phyloP scores from a whole-genome alignment of 35 echinoderm and acorn worm genomes.

The Eucidaris tribuloides region DNA sequence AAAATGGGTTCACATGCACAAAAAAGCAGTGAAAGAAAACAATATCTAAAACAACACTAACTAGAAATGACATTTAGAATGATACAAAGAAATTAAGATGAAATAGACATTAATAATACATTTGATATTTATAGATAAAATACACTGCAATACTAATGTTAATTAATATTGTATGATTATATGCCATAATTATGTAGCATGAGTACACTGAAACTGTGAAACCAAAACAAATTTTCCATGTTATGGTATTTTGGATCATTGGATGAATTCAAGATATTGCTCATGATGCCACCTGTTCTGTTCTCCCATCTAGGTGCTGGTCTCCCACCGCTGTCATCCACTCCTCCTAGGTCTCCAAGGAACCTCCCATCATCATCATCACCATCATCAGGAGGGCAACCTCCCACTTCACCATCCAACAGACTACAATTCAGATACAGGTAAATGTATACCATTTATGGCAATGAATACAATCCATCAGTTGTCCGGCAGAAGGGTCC shows the following conservation, averaged over 20 bases:
- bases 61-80: too few species aligned
- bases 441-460: neutral
- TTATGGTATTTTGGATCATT: neutral
- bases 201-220: neutral
- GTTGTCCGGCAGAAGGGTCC: neutral
- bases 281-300: neutral
- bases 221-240: neutral
- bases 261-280: too few species aligned
- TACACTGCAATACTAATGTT: too few species aligned
- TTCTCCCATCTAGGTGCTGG: neutral
- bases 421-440: conserved; percentile 1
- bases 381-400: too few species aligned
- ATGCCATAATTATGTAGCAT: neutral
- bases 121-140: too few species aligned
- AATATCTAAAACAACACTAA: too few species aligned
- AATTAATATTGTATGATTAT: too few species aligned
- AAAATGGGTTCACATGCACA: too few species aligned
- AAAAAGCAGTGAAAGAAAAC: too few species aligned
- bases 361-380: neutral
- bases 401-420: neutral
- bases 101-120: too few species aligned
- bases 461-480: neutral
- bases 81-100: too few species aligned
- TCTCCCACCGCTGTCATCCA: neutral
- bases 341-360: conserved; percentile 3